Evolutionary conservation across 2,888 invertebrate genomes (phyloP).

Genomic region (Amiota mariae): DNA sequence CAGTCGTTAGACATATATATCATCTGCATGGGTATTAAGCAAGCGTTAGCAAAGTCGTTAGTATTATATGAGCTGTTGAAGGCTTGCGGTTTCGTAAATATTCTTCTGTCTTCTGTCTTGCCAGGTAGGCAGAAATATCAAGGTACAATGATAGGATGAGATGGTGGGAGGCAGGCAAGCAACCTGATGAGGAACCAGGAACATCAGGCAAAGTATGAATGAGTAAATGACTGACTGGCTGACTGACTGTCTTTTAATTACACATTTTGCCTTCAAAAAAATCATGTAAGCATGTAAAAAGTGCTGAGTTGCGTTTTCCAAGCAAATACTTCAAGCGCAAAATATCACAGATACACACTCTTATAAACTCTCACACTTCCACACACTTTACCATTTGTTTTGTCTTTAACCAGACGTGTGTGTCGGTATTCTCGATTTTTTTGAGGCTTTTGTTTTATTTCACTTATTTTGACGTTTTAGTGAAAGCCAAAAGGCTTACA

Average conservation of each 20-base stretch:
- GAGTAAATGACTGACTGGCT: too few species aligned
- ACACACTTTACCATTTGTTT: conserved; percentile 40
- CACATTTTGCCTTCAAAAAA: conserved; percentile 51
- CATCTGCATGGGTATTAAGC: not conserved
- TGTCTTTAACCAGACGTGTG: conserved; percentile 54
- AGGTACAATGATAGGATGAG: not conserved
- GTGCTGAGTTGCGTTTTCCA: conserved; percentile 34
- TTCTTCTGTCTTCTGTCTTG: not conserved
- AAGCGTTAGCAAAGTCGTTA: conserved; percentile 4
- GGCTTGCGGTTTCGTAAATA: conserved; percentile 5
- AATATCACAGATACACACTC: not conserved
- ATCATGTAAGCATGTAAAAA: conserved; percentile 47
- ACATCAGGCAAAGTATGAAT: conserved; percentile 32
- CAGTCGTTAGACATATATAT: not conserved
- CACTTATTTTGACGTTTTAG: conserved; percentile 37
- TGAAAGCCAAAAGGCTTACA: conserved; percentile 64
- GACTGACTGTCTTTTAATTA: conserved; percentile 59
- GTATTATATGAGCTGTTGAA: not conserved
- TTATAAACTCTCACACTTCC: conserved; percentile 30
- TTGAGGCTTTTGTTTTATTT: conserved; percentile 31
- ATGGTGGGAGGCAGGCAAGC: conserved; percentile 31
- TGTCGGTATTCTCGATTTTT: conserved; percentile 39
- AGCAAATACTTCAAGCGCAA: not conserved
- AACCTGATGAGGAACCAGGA: not conserved
- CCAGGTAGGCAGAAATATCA: not conserved